These are phyloP conservation scores for Hyppa rectilinea DNA, from an alignment of 2,888 invertebrate genomes.

Conservation along the genomic window DNA sequence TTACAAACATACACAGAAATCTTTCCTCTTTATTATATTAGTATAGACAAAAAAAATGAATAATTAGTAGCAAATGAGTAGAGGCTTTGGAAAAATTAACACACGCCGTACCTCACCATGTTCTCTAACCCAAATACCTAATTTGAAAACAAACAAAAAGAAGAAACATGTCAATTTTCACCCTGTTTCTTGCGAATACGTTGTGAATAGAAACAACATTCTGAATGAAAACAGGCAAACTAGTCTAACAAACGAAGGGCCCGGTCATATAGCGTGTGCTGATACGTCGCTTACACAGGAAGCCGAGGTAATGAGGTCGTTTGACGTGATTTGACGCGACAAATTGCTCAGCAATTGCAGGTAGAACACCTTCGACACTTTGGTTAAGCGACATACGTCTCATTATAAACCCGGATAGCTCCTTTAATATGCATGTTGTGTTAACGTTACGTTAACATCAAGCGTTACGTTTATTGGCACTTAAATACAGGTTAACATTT, in stretches of 20 bases:
- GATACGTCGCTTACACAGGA: slow-evolving; percentile 43
- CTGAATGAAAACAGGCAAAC: slow-evolving; percentile 33
- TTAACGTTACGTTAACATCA: slow-evolving; percentile 18
- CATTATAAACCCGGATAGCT: slow-evolving; percentile 40
- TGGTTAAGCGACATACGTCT: slow-evolving; percentile 42
- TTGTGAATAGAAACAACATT: slow-evolving; percentile 31
- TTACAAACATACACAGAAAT: no score
- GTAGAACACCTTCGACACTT: slow-evolving; percentile 56
- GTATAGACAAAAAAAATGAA: neutral
- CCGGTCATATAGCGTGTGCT: slow-evolving; percentile 19
- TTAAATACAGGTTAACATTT: slow-evolving; percentile 4
- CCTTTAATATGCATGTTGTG: slow-evolving; percentile 54
- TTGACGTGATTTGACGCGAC: slow-evolving; percentile 82
- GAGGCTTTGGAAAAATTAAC: neutral
- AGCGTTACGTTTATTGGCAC: slow-evolving; percentile 17
- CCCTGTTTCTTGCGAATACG: neutral
- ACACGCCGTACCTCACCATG: neutral
- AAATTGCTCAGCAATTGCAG: slow-evolving; percentile 76
- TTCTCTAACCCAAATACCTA: neutral
- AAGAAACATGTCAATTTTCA: neutral
- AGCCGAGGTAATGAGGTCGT: slow-evolving; percentile 76
- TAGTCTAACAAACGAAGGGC: slow-evolving; percentile 40
- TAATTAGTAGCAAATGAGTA: neutral
- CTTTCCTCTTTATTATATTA: no score
- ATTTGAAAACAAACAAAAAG: slow-evolving; percentile 1